Conservation (phyloP, 2,888 invertebrate species). For the Chironomus riparius region DNA sequence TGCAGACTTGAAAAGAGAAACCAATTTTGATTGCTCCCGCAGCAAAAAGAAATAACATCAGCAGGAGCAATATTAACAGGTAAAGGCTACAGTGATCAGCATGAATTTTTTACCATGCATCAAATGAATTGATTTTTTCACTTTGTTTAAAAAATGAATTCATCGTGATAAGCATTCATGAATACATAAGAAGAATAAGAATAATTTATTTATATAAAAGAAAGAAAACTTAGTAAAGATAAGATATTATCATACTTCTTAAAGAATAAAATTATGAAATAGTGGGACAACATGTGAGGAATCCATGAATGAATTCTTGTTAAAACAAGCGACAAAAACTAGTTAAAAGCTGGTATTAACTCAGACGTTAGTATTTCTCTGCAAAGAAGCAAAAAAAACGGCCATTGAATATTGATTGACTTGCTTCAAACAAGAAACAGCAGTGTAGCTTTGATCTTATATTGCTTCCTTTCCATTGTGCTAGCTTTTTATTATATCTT, state of each 20-base stretch:
- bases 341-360: background rate
- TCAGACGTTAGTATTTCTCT: background rate
- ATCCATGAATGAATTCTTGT: background rate
- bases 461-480: background rate
- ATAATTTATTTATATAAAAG: no score
- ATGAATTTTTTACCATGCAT: background rate
- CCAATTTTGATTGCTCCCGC: background rate
- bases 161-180: background rate
- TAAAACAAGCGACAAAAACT: background rate
- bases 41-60: background rate
- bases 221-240: no score
- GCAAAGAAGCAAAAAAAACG: background rate
- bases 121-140: background rate
- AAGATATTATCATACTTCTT: no score
- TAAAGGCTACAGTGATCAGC: background rate
- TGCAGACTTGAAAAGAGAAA: background rate
- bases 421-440: background rate
- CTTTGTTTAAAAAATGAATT: background rate
- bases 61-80: background rate
- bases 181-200: no score
- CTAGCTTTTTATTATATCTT: background rate
- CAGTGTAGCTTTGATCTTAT: background rate
- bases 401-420: constrained; percentile 9
- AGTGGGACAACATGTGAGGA: no score
- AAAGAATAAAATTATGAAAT: no score